Base-by-base conservation (phyloP, 2,113 vertebrate genomes). In the Dissostichus mawsoni region DNA sequence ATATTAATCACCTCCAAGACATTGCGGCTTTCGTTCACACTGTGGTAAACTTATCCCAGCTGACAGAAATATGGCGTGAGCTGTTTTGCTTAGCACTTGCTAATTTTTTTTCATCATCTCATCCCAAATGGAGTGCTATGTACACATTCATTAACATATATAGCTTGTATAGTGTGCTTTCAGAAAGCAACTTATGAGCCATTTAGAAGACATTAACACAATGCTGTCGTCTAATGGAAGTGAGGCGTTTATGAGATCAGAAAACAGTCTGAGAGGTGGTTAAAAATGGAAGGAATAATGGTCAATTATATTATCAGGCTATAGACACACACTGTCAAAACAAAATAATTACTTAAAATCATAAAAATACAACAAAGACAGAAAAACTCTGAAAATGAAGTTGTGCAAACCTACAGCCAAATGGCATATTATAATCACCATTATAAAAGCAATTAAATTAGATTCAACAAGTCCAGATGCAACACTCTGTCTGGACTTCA, bases 371-470 rank as follows among this genome's bases (percentile, higher is more conserved):
- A 89, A 84, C 61, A 83, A 82, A 88, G 88, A 25, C 48, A 18
- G 62, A 75, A 29, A 76, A 78, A 88, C 91, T 74, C 73, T 11
- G 76, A 89, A 80, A 90, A 88, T 84, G 73, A 82, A 87, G 62
- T 83, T 93, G 91, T 91, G 92, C 89, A 93, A 93, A 92, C 88
- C 89, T 93, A 94, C 83, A 92, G 78, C 83, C 90, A 85, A 89
- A 90, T 83, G 48, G 91, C 76, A 83, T 75, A 74, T 75, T 70
- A 86, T 85, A 72, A 89, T 86, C 81, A 90, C 79, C 78, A 69
- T 86, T 87, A 86, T 86, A 90, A 94, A 90, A 90, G 87, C 82
- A 90, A 82, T 91, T 89, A 81, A 91, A 87, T 92, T 90, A 92
- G 87, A 92, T 90, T 78, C 71, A 91, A 85, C 0, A 86, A 82